These are phyloP conservation scores for Trissolcus brochymenae DNA, from an alignment of 2,888 invertebrate species.

Conservation along the genomic window DNA sequence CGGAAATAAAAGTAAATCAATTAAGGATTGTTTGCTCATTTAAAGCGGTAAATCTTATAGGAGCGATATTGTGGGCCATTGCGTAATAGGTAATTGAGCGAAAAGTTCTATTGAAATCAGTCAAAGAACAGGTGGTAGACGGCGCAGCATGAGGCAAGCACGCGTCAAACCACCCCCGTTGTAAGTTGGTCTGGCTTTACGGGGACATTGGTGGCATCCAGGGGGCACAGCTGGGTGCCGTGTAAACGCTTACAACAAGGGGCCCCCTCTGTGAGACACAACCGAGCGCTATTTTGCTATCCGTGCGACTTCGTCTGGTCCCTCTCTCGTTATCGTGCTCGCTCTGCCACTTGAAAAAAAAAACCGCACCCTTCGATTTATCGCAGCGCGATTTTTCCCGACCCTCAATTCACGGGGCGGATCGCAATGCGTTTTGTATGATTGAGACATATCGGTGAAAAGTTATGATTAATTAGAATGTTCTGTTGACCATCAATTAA, in stretches of 20 bases:
- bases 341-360: slow-evolving; percentile 63
- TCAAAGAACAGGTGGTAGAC: slow-evolving; percentile 73
- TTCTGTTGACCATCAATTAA: too few relatives aligned
- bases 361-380: slow-evolving; percentile 53
- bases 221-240: slow-evolving; percentile 72
- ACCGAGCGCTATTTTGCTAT: slow-evolving; percentile 27
- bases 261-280: slow-evolving; percentile 36
- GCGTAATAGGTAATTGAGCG: slow-evolving; percentile 63
- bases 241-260: slow-evolving; percentile 62
- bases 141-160: slow-evolving; percentile 68
- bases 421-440: slow-evolving; percentile 15
- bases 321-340: slow-evolving; percentile 8
- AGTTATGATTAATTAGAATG: slow-evolving; percentile 15
- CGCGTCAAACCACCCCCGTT: slow-evolving; percentile 71
- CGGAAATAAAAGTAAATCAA: slow-evolving; percentile 28
- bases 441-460: background rate
- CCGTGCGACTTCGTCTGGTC: slow-evolving; percentile 16
- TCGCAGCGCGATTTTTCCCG: slow-evolving; percentile 42
- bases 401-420: slow-evolving; percentile 36
- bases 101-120: slow-evolving; percentile 57
- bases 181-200: slow-evolving; percentile 49
- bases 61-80: slow-evolving; percentile 56
- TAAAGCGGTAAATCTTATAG: slow-evolving; percentile 58
- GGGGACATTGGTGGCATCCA: slow-evolving; percentile 51
- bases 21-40: slow-evolving; percentile 45